phyloP scores from a whole-genome alignment of 2,888 invertebrate species.

The Drosophila greeni region DNA sequence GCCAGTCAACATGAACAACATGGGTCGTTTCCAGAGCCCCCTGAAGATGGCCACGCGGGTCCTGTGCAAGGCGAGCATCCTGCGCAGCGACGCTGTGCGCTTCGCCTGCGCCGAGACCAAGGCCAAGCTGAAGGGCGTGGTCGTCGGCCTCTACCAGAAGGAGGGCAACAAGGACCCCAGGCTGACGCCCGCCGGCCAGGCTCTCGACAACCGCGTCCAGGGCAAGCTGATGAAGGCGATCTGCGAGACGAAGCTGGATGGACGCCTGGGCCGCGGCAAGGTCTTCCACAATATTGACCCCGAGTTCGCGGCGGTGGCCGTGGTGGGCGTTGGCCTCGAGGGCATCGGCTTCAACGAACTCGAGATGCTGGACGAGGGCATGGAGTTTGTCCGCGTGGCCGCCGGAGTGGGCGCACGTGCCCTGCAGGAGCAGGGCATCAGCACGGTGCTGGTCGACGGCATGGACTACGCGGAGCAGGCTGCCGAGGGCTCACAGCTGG shows the following conservation, averaged over 20 bases:
- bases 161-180: conserved; percentile 78
- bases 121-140: conserved; percentile 68
- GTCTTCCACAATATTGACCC: conserved; percentile 82
- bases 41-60: neutral
- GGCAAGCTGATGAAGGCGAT: conserved; percentile 79
- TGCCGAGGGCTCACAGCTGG: conserved; percentile 82
- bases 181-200: conserved; percentile 79
- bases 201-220: conserved; percentile 79
- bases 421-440: conserved; percentile 79
- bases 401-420: conserved; percentile 81
- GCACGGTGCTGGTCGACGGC: conserved; percentile 81
- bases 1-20: conserved; percentile 13
- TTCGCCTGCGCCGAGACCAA: conserved; percentile 25
- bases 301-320: conserved; percentile 82
- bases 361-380: conserved; percentile 84
- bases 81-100: conserved; percentile 17
- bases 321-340: conserved; percentile 84
- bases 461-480: conserved; percentile 84
- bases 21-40: conserved; percentile 12
- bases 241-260: conserved; percentile 76
- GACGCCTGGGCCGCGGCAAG: conserved; percentile 72
- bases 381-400: conserved; percentile 84
- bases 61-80: conserved; percentile 7
- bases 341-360: conserved; percentile 82
- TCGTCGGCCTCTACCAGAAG: conserved; percentile 80